Evolutionary conservation across 2,888 invertebrate species (phyloP).

Genomic region (Cremastobaeus sp.): DNA sequence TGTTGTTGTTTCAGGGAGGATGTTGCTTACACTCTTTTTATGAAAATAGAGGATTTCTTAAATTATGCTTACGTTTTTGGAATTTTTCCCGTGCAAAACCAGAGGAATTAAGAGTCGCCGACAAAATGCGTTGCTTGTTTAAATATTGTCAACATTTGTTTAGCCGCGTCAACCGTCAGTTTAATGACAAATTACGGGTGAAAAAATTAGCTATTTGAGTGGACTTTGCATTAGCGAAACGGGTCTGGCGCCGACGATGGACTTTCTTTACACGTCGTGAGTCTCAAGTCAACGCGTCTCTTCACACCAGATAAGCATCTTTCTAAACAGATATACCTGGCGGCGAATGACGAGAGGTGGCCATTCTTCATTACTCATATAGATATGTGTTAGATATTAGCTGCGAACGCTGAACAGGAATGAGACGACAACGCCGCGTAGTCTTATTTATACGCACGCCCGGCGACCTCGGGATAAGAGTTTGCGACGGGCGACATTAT

Average conservation of each 20-base stretch:
- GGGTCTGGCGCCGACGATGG: slow-evolving; percentile 48
- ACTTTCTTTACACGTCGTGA: slow-evolving; percentile 58
- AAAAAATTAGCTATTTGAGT: neutral
- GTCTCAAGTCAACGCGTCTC: slow-evolving; percentile 62
- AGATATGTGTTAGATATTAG: slow-evolving; percentile 56
- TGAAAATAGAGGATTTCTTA: slow-evolving; percentile 36
- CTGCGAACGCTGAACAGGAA: slow-evolving; percentile 29
- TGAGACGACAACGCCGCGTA: slow-evolving; percentile 62
- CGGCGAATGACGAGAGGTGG: slow-evolving; percentile 60
- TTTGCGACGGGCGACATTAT: slow-evolving; percentile 75
- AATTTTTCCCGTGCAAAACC: slow-evolving; percentile 9
- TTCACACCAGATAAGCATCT: slow-evolving; percentile 64
- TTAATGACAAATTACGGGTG: slow-evolving; percentile 21
- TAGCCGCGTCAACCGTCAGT: too few species aligned
- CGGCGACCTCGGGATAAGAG: slow-evolving; percentile 76
- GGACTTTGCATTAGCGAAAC: slow-evolving; percentile 26
- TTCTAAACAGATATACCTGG: slow-evolving; percentile 50
- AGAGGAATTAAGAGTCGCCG: slow-evolving; percentile 3
- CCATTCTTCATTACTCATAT: slow-evolving; percentile 50
- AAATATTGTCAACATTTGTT: too few species aligned
- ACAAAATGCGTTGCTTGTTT: too few species aligned
- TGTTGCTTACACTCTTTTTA: slow-evolving; percentile 34
- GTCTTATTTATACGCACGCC: slow-evolving; percentile 74
- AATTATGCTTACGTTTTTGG: slow-evolving; percentile 35
- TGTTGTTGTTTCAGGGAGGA: slow-evolving; percentile 42